Evolutionary conservation across 1,140 invertebrate species (phyloP).

Genomic region (Heliconius hermathena): DNA sequence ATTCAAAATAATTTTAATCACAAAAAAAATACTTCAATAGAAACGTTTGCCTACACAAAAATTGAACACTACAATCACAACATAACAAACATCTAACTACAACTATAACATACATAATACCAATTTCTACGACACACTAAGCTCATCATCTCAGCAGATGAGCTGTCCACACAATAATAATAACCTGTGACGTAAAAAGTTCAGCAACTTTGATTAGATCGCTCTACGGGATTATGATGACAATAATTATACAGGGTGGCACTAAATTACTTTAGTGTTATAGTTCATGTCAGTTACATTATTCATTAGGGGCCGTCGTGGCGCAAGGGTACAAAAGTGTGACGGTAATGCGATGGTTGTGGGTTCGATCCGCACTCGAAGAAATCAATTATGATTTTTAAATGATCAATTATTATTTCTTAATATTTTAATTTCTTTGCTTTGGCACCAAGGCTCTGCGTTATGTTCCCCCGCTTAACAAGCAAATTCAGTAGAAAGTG

Average conservation of each 20-base stretch:
- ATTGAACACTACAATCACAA: not conserved
- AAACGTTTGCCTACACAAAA: not conserved
- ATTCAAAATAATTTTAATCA: too few species aligned
- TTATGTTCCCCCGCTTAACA: too few species aligned
- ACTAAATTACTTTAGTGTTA: slow-evolving; percentile 8
- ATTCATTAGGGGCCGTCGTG: not conserved
- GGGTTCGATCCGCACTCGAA: not conserved
- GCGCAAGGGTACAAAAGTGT: not conserved
- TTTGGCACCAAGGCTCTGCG: too few species aligned
- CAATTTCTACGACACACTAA: slow-evolving; percentile 22
- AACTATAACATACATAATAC: not conserved
- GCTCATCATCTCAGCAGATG: slow-evolving; percentile 8
- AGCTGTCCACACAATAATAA: slow-evolving; percentile 44
- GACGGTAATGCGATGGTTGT: not conserved
- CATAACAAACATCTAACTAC: not conserved
- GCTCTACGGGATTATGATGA: slow-evolving; percentile 26
- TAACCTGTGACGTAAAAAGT: slow-evolving; percentile 44
- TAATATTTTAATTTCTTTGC: too few species aligned
- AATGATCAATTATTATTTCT: too few species aligned
- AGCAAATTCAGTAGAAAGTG: too few species aligned
- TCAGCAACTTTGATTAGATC: slow-evolving; percentile 61
- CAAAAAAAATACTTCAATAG: too few species aligned
- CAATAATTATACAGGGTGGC: slow-evolving; percentile 23
- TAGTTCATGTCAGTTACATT: not conserved
- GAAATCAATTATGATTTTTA: too few species aligned